A percentile compares a stretch with the other conserved stretches of the same genome.
Conservation (phyloP, 2,797 vertebrate species). For the Poeciliopsis paucimaculata region DNA sequence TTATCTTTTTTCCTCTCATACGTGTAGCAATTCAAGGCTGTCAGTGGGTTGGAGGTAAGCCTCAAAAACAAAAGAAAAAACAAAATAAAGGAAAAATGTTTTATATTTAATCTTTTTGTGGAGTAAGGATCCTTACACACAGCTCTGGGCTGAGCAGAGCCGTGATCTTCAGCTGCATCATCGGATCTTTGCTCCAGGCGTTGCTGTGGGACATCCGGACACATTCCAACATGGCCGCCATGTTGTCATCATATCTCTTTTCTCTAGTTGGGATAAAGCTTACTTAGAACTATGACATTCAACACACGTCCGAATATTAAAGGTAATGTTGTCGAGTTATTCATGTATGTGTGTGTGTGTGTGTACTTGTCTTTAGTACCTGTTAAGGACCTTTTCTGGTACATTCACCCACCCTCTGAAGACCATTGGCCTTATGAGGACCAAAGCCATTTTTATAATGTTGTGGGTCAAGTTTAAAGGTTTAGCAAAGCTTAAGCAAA, state of each 20-base stretch:
- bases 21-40: background rate
- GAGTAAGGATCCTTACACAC: slow-evolving; percentile 82
- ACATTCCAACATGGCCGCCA: slow-evolving; percentile 84
- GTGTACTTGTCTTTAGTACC: background rate
- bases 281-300: background rate
- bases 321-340: background rate
- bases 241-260: slow-evolving; percentile 85
- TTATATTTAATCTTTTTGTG: background rate
- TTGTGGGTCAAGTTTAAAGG: background rate
- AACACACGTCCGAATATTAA: background rate
- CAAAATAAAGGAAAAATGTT: background rate
- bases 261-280: slow-evolving; percentile 71
- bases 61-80: background rate
- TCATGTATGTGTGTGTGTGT: background rate
- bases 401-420: background rate
- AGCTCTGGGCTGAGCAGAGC: slow-evolving; percentile 87
- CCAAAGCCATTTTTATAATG: background rate
- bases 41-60: background rate
- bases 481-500: too few species aligned
- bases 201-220: slow-evolving; percentile 84
- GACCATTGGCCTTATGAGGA: background rate
- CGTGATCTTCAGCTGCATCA: slow-evolving; percentile 92
- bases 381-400: background rate
- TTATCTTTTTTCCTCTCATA: slow-evolving; percentile 43
- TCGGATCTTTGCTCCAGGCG: slow-evolving; percentile 76